Conservation (phyloP, 2,113 vertebrate species). For the Lepisosteus oculatus region DNA sequence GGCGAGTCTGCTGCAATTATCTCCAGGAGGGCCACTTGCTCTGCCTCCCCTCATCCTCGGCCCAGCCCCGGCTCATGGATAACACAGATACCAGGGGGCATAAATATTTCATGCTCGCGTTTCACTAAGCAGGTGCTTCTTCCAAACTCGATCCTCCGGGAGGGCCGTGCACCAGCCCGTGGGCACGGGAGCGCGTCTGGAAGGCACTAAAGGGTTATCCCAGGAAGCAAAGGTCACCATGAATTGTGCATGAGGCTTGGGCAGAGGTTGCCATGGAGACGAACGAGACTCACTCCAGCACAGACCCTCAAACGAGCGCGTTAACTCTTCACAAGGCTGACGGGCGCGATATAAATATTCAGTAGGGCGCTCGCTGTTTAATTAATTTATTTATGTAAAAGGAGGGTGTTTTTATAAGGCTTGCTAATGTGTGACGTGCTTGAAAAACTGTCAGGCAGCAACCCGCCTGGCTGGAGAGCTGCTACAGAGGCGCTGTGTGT, state of each 20-base stretch:
- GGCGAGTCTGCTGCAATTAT: slow-evolving; percentile 21
- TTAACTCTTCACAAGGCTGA: slow-evolving; percentile 30
- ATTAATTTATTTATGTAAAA: slow-evolving; percentile 18
- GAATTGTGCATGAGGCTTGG: slow-evolving; percentile 73
- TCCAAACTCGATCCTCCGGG: not conserved
- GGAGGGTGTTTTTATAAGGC: slow-evolving; percentile 4
- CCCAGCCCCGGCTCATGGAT: not conserved
- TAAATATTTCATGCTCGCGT: not conserved
- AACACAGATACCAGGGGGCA: too few relatives aligned
- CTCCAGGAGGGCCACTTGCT: slow-evolving; percentile 1
- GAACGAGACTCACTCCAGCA: slow-evolving; percentile 53
- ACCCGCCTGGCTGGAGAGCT: too few relatives aligned
- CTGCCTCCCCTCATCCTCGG: not conserved
- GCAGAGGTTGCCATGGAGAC: slow-evolving; percentile 61
- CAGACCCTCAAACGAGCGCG: slow-evolving; percentile 38
- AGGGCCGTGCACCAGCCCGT: slow-evolving; percentile 1
- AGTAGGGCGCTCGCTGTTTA: slow-evolving; percentile 19
- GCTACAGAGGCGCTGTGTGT: too few relatives aligned
- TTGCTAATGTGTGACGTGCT: not conserved
- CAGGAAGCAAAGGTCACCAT: slow-evolving; percentile 63
- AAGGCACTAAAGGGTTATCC: not conserved
- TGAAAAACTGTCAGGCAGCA: not conserved
- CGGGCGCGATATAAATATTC: slow-evolving; percentile 33
- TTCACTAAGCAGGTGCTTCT: not conserved
- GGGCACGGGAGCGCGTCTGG: slow-evolving; percentile 7